A percentile compares a stretch with the other conserved stretches of the same genome.
These are phyloP conservation scores for Steatornis caripensis DNA, from an alignment of 2,113 vertebrate genomes.

Conservation along the genomic window DNA sequence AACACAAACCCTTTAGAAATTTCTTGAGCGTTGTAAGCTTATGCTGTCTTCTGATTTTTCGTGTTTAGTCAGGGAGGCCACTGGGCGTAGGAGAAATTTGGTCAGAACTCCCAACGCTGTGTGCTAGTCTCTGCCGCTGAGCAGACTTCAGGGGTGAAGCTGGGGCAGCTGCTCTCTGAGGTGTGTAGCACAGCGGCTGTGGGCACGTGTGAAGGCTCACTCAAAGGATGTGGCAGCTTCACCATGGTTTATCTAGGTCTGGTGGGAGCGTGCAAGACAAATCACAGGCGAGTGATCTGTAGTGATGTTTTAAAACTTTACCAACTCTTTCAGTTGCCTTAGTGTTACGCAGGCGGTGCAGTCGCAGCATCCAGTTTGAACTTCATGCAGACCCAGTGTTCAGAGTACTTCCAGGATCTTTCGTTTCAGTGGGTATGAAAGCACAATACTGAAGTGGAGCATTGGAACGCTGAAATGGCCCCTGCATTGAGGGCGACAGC, in stretches of 20 bases:
- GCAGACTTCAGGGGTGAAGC: background rate
- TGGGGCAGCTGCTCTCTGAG: background rate
- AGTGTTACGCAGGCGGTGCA: background rate
- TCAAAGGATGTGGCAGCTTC: background rate
- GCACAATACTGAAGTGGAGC: background rate
- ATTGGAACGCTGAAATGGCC: background rate
- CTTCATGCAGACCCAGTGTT: background rate
- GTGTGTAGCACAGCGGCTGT: background rate
- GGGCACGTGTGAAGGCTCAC: background rate
- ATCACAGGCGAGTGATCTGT: background rate
- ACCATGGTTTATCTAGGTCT: background rate
- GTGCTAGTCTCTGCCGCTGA: background rate
- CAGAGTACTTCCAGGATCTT: background rate
- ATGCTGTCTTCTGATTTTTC: background rate
- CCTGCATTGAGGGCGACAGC: background rate
- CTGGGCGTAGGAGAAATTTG: background rate
- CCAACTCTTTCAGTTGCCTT: background rate
- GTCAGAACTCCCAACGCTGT: fast-evolving
- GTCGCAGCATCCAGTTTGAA: background rate
- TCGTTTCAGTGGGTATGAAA: background rate
- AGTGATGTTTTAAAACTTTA: background rate
- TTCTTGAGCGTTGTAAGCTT: background rate
- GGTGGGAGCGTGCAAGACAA: background rate
- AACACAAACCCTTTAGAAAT: background rate
- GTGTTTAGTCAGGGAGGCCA: background rate